Percentiles rank a stretch among this genome's conserved stretches.
These are phyloP conservation scores for Tetragonula clypearis DNA, from an alignment of 1,140 invertebrate genomes.

Conservation along the genomic window DNA sequence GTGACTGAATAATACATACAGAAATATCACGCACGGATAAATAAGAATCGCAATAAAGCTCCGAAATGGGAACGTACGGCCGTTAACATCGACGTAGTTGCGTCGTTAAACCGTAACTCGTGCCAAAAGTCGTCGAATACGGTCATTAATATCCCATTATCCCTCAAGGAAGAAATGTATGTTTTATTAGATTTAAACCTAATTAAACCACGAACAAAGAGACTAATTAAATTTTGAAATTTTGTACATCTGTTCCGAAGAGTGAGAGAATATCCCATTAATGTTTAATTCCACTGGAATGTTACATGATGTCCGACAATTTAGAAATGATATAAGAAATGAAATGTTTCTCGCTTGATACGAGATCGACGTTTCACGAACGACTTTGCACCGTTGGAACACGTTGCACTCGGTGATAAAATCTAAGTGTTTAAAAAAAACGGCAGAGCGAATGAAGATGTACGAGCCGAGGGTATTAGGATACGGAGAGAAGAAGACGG, in stretches of 20 bases:
- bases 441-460: conserved; percentile 65
- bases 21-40: conserved; percentile 53
- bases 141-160: conserved; percentile 59
- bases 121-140: conserved; percentile 60
- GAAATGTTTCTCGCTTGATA: not conserved
- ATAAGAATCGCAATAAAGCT: conserved; percentile 66
- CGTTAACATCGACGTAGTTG: conserved; percentile 50
- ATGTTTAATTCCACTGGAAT: not conserved
- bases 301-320: not conserved
- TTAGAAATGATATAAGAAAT: not conserved
- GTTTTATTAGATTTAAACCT: not conserved
- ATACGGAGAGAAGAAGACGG: conserved; percentile 2
- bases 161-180: not conserved
- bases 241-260: no score
- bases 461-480: conserved; percentile 59
- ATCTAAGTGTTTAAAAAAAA: conserved; percentile 67
- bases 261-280: not conserved
- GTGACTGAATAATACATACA: not conserved
- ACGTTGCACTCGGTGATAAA: conserved; percentile 52
- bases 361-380: conserved; percentile 5
- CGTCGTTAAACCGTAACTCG: conserved; percentile 59
- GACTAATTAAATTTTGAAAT: not conserved
- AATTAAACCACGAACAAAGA: no score
- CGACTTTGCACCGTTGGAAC: conserved; percentile 31
- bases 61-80: conserved; percentile 32